Conservation (phyloP, 2,888 invertebrate species). For the Exocentrus adspersus region DNA sequence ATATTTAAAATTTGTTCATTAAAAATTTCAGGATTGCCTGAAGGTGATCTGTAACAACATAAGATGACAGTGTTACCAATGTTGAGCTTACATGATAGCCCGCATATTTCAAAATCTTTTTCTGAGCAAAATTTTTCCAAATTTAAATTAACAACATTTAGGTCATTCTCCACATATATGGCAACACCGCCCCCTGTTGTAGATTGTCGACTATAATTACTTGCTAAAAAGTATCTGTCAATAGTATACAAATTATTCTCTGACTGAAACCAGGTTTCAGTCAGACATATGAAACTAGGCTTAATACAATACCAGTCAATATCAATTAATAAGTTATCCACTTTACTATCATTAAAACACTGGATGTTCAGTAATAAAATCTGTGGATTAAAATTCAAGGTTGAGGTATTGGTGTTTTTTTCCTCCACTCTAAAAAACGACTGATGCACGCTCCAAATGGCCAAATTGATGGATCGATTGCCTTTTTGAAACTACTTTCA, state of each 20-base stretch:
- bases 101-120: neutral
- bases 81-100: neutral
- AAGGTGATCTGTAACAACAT: neutral
- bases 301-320: too few species aligned
- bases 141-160: neutral
- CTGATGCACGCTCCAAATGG: too few species aligned
- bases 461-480: too few species aligned
- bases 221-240: neutral
- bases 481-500: too few species aligned
- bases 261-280: neutral
- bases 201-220: neutral
- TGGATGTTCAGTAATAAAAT: neutral
- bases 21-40: neutral
- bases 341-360: neutral
- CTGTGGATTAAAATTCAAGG: neutral
- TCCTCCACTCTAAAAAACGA: neutral
- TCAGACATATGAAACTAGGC: neutral
- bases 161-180: neutral
- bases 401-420: neutral
- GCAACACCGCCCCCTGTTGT: neutral
- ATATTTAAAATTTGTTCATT: neutral
- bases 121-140: neutral
- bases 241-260: neutral
- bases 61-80: neutral
- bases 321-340: neutral